Evolutionary conservation across 23 tunicate species (phyloP).

Genomic region (Trididemnum miniatum): DNA sequence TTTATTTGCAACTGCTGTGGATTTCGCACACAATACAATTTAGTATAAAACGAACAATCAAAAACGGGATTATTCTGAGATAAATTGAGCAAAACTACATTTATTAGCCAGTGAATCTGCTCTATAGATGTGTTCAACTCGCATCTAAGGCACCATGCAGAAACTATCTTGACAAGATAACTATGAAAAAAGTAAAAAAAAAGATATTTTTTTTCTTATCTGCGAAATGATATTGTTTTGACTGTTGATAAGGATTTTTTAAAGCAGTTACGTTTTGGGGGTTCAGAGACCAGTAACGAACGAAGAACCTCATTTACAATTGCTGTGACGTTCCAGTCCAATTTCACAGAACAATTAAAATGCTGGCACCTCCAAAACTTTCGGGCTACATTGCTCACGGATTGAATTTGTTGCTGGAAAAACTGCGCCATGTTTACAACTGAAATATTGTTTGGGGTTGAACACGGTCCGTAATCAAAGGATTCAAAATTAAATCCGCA

Average conservation of each 20-base stretch:
- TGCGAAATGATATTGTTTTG: too few species aligned
- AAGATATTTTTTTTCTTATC: too few species aligned
- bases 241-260: not conserved
- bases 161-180: too few species aligned
- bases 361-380: conserved; percentile 41
- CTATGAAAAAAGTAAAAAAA: too few species aligned
- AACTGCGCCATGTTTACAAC: not conserved
- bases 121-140: too few species aligned
- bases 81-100: too few species aligned
- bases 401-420: not conserved
- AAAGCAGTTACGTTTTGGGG: not conserved
- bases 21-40: too few species aligned
- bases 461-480: not conserved
- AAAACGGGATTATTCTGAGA: too few species aligned
- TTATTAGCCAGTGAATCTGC: too few species aligned
- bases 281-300: not conserved
- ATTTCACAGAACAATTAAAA: conserved; percentile 49
- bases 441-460: not conserved
- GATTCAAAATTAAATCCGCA: not conserved
- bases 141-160: too few species aligned
- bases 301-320: conserved; percentile 4
- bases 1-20: too few species aligned
- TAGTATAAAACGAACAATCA: too few species aligned
- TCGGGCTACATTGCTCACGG: not conserved
- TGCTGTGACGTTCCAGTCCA: conserved; percentile 36